Percentiles rank a stretch among this genome's conserved stretches.
Conservation (phyloP, 2,113 vertebrate genomes). For the Echinops telfairi region DNA sequence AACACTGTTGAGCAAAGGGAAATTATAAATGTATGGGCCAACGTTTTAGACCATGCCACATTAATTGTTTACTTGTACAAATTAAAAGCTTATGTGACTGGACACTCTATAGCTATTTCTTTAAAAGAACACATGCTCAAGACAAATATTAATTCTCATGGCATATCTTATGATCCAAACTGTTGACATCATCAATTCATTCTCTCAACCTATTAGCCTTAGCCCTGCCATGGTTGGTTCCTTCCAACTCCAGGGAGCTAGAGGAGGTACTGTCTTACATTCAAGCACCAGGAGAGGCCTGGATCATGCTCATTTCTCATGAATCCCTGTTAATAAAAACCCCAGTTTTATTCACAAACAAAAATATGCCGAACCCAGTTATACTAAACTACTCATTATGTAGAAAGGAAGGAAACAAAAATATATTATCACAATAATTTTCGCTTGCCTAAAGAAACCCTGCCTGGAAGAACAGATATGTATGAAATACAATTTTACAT, state of each 20-base stretch:
- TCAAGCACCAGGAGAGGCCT: not conserved
- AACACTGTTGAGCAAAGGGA: too few relatives aligned
- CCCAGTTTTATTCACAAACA: too few relatives aligned
- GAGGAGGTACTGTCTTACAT: not conserved
- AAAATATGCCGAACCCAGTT: too few relatives aligned
- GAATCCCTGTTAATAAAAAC: too few relatives aligned
- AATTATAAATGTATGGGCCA: too few relatives aligned
- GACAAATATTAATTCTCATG: not conserved
- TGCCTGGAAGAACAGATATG: not conserved
- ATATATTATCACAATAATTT: not conserved
- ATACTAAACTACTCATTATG: too few relatives aligned
- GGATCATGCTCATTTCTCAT: not conserved
- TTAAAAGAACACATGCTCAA: not conserved
- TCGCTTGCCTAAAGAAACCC: not conserved
- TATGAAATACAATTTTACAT: not conserved
- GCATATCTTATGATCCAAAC: not conserved
- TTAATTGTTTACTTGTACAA: too few relatives aligned
- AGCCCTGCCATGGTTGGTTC: not conserved
- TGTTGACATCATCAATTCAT: not conserved
- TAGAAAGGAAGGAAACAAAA: too few relatives aligned
- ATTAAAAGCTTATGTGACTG: too few relatives aligned
- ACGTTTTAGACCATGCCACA: too few relatives aligned
- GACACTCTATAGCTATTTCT: not conserved
- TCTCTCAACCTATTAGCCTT: not conserved
- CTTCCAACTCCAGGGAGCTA: not conserved